phyloP scores from a whole-genome alignment of 2,113 vertebrate genomes.

The Taxidea taxus region DNA sequence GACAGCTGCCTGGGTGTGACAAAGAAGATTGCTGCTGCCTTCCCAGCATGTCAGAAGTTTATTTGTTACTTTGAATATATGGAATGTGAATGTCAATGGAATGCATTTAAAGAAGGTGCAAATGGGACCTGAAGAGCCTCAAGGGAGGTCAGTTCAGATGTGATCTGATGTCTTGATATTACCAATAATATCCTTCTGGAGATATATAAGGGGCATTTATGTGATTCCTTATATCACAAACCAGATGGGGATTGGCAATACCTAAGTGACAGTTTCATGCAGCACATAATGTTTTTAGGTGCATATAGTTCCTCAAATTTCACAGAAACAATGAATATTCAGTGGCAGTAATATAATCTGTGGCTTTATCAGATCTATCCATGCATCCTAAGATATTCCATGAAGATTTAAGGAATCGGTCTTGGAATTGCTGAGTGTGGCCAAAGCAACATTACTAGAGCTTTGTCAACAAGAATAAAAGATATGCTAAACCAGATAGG shows the following conservation, averaged over 20 bases:
- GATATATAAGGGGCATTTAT: not conserved
- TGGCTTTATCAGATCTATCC: not conserved
- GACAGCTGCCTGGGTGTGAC: slow-evolving; percentile 14
- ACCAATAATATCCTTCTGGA: not conserved
- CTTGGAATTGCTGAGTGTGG: not conserved
- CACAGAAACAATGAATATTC: not conserved
- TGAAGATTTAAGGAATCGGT: not conserved
- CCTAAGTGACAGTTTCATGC: not conserved
- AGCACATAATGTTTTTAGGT: not conserved
- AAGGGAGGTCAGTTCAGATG: not conserved
- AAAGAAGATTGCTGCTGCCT: slow-evolving; percentile 22
- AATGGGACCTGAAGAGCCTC: not conserved
- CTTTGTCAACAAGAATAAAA: not conserved
- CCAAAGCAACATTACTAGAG: not conserved
- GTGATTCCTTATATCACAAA: not conserved
- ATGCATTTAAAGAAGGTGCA: not conserved
- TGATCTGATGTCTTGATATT: not conserved
- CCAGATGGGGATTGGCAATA: not conserved
- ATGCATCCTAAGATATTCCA: not conserved
- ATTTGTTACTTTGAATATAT: slow-evolving; percentile 40
- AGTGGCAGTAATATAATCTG: not conserved
- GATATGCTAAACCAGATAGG: not conserved
- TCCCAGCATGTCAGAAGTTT: slow-evolving; percentile 36
- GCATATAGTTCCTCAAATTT: not conserved
- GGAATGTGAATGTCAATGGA: not conserved